Base-by-base conservation (phyloP, 1,140 invertebrate genomes). In the Drosophila sp. region DNA sequence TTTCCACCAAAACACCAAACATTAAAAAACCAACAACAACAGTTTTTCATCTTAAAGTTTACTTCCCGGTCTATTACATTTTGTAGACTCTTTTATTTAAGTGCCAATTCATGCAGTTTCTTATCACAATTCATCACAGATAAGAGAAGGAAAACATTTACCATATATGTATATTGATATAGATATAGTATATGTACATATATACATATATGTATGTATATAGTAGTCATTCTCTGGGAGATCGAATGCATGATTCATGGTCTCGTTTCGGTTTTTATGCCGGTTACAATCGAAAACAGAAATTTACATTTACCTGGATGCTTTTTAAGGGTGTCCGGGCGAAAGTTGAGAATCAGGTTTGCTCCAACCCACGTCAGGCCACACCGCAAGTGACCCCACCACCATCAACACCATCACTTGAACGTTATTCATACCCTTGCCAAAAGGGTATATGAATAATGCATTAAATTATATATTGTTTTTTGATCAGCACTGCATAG, bases 271-370 rank as follows among this genome's bases (percentile, higher is more conserved):
- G 62, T 25, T n/a, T 58, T 50, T 58, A 25, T 29, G 77, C 57
- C 60, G 76, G 72, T 33, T 86, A 69, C 68, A 79, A 70, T 55
- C 17, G 54, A 72, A 54, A 50, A 65, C 55, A 50, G 2, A 50
- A 50, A 47, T 47, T 1, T 0, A 23, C 3, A 44, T 67, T 23
- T 57, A 10, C 32, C 50, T 7, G 60, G 30, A 27, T 57, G 60
- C 54, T 61, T 38, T 60, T 70, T 66, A 82, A 78, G 69, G 79
- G 66, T 76, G 58, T 55, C 55, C 63, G 54, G 72, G 68, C 76
- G 72, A 87, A 86, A 86, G 79, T 83, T 76, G 79, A 79, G 83
- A 79, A 89, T 87, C 83, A 80, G 83, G 83, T 86, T 86, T 63
- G 5, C 23, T 2, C 66, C 47, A 62, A 40, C 62, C 65, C 73